A percentile compares a stretch with the other conserved stretches of the same genome.
Evolutionary conservation across 1,140 invertebrate species (phyloP).

Genomic region (Neuroterus valhalla): DNA sequence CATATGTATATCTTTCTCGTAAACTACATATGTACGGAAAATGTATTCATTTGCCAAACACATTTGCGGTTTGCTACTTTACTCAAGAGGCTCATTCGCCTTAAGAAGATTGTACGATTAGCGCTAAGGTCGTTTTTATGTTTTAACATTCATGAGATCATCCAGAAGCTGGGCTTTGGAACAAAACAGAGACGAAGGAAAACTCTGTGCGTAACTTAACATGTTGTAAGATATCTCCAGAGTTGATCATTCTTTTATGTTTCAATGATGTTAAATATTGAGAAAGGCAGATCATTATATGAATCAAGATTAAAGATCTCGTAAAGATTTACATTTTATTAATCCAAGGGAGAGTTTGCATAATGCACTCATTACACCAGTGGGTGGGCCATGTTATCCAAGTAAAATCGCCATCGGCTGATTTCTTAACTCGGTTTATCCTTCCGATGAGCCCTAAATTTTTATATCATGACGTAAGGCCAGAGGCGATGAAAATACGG

Average conservation of each 20-base stretch:
- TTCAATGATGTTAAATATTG: no score
- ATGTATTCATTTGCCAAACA: neutral
- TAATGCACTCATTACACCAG: slow-evolving; percentile 14
- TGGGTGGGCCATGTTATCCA: slow-evolving; percentile 20
- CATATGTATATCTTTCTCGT: neutral
- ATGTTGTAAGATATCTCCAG: no score
- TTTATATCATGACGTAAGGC: slow-evolving; percentile 1
- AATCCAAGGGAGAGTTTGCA: neutral
- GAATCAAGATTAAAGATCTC: neutral
- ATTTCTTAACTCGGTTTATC: slow-evolving; percentile 12
- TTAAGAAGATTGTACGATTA: neutral
- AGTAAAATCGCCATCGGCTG: neutral
- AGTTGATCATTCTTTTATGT: no score
- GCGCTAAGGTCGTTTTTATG: neutral
- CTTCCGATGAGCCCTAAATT: slow-evolving; percentile 10
- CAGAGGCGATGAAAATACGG: neutral
- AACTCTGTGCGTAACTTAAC: no score
- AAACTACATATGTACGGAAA: no score
- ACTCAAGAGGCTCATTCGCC: neutral
- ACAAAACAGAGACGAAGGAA: no score
- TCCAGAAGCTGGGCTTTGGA: no score
- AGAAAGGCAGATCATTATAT: neutral
- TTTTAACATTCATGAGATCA: neutral
- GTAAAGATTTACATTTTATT: slow-evolving; percentile 17
- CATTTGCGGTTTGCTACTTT: slow-evolving; percentile 16